phyloP scores from a whole-genome alignment of 2,888 invertebrate genomes.

The Neoitamus cyanurus region DNA sequence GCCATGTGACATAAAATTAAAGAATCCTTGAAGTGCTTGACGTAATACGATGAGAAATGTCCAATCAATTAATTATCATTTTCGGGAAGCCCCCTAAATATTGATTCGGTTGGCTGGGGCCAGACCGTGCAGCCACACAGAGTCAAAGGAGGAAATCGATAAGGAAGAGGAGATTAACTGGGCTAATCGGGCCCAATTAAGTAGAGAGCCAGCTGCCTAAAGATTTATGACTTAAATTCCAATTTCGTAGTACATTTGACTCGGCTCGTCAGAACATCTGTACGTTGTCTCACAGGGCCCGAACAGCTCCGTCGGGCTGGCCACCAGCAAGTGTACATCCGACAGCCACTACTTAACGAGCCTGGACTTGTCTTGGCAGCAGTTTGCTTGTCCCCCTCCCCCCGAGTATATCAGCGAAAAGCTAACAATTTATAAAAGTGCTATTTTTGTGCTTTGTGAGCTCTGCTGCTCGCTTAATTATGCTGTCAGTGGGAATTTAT shows the following conservation, averaged over 20 bases:
- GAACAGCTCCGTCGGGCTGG: background rate
- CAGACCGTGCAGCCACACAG: background rate
- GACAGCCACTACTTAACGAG: background rate
- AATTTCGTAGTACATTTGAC: conserved; percentile 35
- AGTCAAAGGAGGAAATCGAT: conserved; percentile 27
- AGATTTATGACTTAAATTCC: conserved; percentile 28
- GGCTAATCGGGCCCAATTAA: conserved; percentile 24
- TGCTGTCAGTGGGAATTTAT: background rate
- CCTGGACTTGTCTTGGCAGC: background rate
- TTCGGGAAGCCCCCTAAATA: background rate
- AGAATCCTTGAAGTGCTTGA: background rate
- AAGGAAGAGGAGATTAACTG: conserved; percentile 7
- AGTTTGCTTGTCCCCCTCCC: background rate
- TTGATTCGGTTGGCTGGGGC: background rate
- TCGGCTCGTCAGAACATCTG: background rate
- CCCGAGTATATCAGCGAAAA: background rate
- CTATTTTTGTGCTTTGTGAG: background rate
- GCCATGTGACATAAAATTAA: background rate
- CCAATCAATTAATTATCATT: background rate
- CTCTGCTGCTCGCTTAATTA: background rate
- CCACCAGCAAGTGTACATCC: background rate
- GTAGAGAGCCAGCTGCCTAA: conserved; percentile 27
- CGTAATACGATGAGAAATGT: background rate
- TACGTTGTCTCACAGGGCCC: background rate
- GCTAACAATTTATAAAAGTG: background rate